These are phyloP conservation scores for human DNA, from an alignment of 2,113 vertebrate genomes.

Conservation along the genomic window DNA sequence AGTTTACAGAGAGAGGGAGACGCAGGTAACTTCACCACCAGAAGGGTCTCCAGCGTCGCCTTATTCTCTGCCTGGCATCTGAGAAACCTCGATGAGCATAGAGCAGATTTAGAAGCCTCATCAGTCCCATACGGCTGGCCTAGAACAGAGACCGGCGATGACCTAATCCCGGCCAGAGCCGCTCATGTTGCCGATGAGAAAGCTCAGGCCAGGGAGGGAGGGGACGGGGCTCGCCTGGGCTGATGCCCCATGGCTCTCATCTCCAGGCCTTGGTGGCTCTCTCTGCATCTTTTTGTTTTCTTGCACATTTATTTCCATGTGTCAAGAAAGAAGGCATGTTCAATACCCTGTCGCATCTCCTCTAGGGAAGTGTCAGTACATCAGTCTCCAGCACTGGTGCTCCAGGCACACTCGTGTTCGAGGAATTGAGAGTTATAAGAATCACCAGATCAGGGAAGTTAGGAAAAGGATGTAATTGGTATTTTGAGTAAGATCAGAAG, in stretches of 20 bases:
- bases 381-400: not conserved
- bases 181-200: fast-evolving
- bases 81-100: not conserved
- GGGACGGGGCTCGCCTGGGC: not conserved
- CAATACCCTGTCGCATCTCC: fast-evolving
- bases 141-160: fast-evolving
- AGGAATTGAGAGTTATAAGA: not conserved
- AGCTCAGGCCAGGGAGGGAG: not conserved
- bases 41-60: fast-evolving
- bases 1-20: not conserved
- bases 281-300: not conserved
- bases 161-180: fast-evolving
- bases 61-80: not conserved
- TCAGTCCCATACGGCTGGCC: fast-evolving
- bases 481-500: not conserved
- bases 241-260: not conserved
- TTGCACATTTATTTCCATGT: not conserved
- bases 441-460: not conserved
- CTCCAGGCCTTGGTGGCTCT: fast-evolving
- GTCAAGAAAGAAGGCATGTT: too few species aligned
- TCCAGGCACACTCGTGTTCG: fast-evolving
- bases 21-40: not conserved
- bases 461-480: not conserved
- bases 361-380: not conserved
- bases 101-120: not conserved